Evolutionary conservation across 2,797 vertebrate species (phyloP).

Genomic region (Sylvilagus floridanus): DNA sequence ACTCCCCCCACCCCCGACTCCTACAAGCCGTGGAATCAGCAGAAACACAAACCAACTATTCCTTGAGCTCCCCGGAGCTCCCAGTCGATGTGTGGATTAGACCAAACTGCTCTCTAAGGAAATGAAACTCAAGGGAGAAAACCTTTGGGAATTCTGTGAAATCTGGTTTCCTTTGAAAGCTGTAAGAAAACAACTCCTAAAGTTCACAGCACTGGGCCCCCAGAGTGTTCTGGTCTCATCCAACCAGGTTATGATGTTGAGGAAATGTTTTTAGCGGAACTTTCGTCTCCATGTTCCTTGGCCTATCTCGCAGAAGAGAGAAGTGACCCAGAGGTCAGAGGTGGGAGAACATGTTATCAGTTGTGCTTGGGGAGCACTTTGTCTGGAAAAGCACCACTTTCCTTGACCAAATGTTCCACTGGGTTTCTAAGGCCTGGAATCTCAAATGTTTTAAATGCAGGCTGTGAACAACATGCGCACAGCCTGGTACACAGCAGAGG

Average conservation of each 20-base stretch:
- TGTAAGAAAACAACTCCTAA: conserved; percentile 49
- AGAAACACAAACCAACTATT: neutral
- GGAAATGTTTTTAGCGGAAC: conserved; percentile 45
- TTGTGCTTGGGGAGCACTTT: conserved; percentile 4
- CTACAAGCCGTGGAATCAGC: neutral
- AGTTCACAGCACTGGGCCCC: neutral
- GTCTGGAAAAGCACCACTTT: conserved; percentile 47
- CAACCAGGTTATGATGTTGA: conserved; percentile 42
- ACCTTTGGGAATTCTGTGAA: conserved; percentile 33
- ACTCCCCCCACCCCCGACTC: neutral
- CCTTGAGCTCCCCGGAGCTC: neutral
- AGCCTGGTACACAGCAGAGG: neutral
- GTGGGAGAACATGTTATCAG: neutral
- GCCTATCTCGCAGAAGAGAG: neutral
- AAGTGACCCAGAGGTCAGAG: conserved; percentile 20
- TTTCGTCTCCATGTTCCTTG: neutral
- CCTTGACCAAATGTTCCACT: conserved; percentile 25
- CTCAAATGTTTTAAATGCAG: conserved; percentile 40
- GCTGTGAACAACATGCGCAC: neutral
- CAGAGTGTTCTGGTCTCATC: conserved; percentile 12
- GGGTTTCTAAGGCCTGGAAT: neutral
- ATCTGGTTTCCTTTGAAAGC: conserved; percentile 59
- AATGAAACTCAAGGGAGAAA: conserved; percentile 25
- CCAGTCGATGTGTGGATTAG: neutral
- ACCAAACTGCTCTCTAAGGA: conserved; percentile 33